These are phyloP conservation scores for Sciaenops ocellatus DNA, from an alignment of 2,797 vertebrate species.

Conservation along the genomic window DNA sequence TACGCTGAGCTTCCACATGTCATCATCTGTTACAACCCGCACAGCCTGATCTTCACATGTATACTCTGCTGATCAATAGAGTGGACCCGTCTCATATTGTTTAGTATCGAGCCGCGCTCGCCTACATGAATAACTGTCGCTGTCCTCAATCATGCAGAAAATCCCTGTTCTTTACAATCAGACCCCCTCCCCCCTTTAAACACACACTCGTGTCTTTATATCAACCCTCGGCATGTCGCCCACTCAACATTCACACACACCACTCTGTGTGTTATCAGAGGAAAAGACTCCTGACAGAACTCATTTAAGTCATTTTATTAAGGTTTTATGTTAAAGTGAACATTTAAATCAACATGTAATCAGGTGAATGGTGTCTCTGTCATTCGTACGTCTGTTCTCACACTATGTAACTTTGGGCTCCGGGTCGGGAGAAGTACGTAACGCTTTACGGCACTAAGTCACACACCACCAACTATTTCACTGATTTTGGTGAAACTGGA, in stretches of 20 bases:
- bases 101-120: not conserved
- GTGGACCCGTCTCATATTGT: not conserved
- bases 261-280: not conserved
- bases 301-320: not conserved
- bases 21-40: not conserved
- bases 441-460: too few relatives aligned
- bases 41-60: not conserved
- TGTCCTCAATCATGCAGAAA: not conserved
- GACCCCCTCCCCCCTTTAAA: not conserved
- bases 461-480: too few relatives aligned
- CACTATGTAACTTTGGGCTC: too few relatives aligned
- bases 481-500: too few relatives aligned
- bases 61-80: not conserved
- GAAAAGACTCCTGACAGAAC: constrained; percentile 1
- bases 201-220: not conserved
- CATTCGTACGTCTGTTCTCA: too few relatives aligned
- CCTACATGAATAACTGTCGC: not conserved
- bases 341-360: not conserved
- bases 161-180: constrained; percentile 12
- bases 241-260: constrained; percentile 34
- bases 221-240: constrained; percentile 1
- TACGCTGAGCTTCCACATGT: not conserved
- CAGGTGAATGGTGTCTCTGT: too few relatives aligned
- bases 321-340: constrained; percentile 4
- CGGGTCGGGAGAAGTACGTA: too few relatives aligned